Evolutionary conservation across 2,888 invertebrate species (phyloP), one percentile per base, ranked within the genome.

Genomic region (Chymomyza amoena): DNA sequence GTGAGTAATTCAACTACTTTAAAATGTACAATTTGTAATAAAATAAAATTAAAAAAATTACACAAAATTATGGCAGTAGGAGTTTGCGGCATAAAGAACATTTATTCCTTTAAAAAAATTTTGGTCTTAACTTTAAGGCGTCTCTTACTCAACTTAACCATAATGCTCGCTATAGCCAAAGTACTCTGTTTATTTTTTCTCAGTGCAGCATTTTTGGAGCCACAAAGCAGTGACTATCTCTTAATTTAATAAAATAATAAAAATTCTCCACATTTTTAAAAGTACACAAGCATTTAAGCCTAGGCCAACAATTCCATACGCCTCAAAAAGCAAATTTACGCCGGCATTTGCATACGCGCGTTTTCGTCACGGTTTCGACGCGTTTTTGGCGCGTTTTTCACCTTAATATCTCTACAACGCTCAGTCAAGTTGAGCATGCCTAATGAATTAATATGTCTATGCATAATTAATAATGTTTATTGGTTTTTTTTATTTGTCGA

Each of bases 401-500:
- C 66, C 39, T 61, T 51, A 59, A 45, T 54, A 39, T 50, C 16
- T 54, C 39, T 15, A 25, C n/a, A 4, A 5, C 25, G 16, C 54
- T 52, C 16, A 45, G 62, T 59, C 73, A 36, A 63, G 64, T 66
- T 61, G 39, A 56, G 45, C 60, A 15, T 45, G 39, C 39, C 39
- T 45, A 45, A 45, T 45, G 39, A 62, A 64, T 57, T 39, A 61
- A 72, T 63, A 69, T 68, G 60, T 64, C 73, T 73, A 69, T 69
- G 81, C 84, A 76, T 84, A 75, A 73, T 88, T 81, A 88, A 76
- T 76, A 86, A 81, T 80, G 70, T 69, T 66, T 71, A 73, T 72
- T 76, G 69, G 56, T 81, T 72, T 73, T 64, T 69, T 45, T 45
- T 32, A 45, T 45, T 69, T 66, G 76, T 73, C 73, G 72, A 78